Conservation (phyloP, 2,113 vertebrate genomes). For the Pelobates fuscus region DNA sequence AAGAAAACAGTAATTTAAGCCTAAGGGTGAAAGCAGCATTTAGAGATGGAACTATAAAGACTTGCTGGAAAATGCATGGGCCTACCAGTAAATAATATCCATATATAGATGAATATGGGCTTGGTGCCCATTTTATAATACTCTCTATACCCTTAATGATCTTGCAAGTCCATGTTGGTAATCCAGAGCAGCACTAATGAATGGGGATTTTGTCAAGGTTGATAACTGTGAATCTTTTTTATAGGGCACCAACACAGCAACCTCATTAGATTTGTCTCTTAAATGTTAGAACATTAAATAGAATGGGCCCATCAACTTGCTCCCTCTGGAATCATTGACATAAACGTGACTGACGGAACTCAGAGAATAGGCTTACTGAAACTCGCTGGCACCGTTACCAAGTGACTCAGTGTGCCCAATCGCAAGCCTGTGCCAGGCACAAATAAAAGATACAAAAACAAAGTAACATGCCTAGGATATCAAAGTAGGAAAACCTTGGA, state of each 20-base stretch:
- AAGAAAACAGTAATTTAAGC: too few species aligned
- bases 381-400: slow-evolving; percentile 53
- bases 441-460: neutral
- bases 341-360: slow-evolving; percentile 60
- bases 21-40: neutral
- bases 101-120: slow-evolving; percentile 19
- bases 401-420: slow-evolving; percentile 51
- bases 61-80: neutral
- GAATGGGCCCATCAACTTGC: slow-evolving; percentile 61
- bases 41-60: slow-evolving; percentile 10
- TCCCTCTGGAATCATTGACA: slow-evolving; percentile 61
- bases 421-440: slow-evolving; percentile 23
- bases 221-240: slow-evolving; percentile 63
- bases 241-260: slow-evolving; percentile 59
- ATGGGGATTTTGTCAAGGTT: slow-evolving; percentile 58
- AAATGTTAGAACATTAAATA: slow-evolving; percentile 62
- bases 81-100: slow-evolving; percentile 42
- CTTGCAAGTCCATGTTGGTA: slow-evolving; percentile 53
- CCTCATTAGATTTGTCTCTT: slow-evolving; percentile 65
- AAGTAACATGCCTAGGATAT: too few species aligned
- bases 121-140: slow-evolving; percentile 11
- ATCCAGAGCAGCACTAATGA: slow-evolving; percentile 60
- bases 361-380: slow-evolving; percentile 54
- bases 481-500: too few species aligned
- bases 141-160: slow-evolving; percentile 48